phyloP scores from a whole-genome alignment of 1,140 invertebrate genomes.

The Armadillidium nasatum region DNA sequence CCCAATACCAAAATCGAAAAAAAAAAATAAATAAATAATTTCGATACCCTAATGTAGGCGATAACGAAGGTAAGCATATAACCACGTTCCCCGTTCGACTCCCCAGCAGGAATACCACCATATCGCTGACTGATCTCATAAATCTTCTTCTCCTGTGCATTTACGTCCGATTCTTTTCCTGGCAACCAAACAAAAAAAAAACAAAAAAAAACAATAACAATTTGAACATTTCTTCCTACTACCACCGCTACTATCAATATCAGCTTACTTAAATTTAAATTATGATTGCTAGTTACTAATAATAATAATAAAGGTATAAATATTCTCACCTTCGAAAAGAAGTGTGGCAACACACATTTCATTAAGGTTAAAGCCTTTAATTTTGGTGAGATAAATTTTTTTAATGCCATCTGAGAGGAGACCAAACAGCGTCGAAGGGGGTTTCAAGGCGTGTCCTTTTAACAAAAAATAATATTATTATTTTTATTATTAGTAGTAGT shows the following conservation, averaged over 20 bases:
- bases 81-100: slow-evolving; percentile 87
- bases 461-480: neutral
- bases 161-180: slow-evolving; percentile 66
- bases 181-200: slow-evolving; percentile 8
- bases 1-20: neutral
- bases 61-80: slow-evolving; percentile 98
- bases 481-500: no score
- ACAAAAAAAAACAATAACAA: no score
- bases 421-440: slow-evolving; percentile 64
- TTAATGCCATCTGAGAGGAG: slow-evolving; percentile 75
- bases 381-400: slow-evolving; percentile 78
- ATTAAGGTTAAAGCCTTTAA: slow-evolving; percentile 81
- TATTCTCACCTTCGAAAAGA: slow-evolving; percentile 73
- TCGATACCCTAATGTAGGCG: slow-evolving; percentile 83
- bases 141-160: slow-evolving; percentile 70
- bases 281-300: no score
- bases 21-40: slow-evolving; percentile 32
- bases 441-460: slow-evolving; percentile 71
- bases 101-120: slow-evolving; percentile 80
- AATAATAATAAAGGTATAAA: no score
- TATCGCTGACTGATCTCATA: slow-evolving; percentile 70
- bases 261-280: no score
- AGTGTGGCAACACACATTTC: slow-evolving; percentile 86
- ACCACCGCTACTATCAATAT: no score
- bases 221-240: neutral